Evolutionary conservation across 1,140 invertebrate species (phyloP), one percentile per base, ranked within the genome.

Genomic region (Drosophila bifasciata): DNA sequence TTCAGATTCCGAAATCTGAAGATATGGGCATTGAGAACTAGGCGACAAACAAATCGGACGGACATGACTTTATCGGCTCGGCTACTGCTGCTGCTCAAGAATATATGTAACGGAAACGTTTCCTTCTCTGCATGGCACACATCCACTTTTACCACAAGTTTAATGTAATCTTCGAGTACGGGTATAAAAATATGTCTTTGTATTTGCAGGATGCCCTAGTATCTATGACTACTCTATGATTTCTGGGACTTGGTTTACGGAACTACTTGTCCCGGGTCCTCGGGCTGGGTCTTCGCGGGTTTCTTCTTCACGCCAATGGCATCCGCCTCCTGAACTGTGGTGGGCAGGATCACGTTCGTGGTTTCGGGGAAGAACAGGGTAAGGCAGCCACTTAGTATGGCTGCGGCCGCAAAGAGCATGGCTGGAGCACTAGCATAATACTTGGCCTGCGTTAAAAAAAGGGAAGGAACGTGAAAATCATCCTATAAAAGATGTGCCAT

Each of bases 351-450:
- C 3, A 92, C 79, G 25, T 93, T 93, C 36, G 94, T 93, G 0
- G 95, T 96, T 92, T 96, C 95, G 0, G 95, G 95, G 48, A 95
- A 94, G 15, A 93, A 81, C 2, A 95, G 92, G 0, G 94, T 92
- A 1, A 95, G 85, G 4, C 93, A 40, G 2, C 94, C 94, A 8
- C 95, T 93, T 1, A 93, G 64, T 1, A 95, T 76, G 0, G 94
- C 92, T 64, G 93, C 92, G 17, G 85, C 67, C 0, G 94, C 94
- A 76, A 96, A 96, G 5, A 95, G 91, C 40, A 95, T 90, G 5
- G 95, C 90, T 0, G 95, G 94, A 1, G 95, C 90, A 15, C 93
- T 92, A 46, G 91, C 76, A 62, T 92, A 92, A 71, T 93, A 92
- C 72, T 92, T 92, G 32, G 92, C 92, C 93, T 94, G 58, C 59